Evolutionary conservation across 2,888 invertebrate genomes (phyloP), one percentile per base, ranked within the genome.

Genomic region (Hemistola chrysoprasaria): DNA sequence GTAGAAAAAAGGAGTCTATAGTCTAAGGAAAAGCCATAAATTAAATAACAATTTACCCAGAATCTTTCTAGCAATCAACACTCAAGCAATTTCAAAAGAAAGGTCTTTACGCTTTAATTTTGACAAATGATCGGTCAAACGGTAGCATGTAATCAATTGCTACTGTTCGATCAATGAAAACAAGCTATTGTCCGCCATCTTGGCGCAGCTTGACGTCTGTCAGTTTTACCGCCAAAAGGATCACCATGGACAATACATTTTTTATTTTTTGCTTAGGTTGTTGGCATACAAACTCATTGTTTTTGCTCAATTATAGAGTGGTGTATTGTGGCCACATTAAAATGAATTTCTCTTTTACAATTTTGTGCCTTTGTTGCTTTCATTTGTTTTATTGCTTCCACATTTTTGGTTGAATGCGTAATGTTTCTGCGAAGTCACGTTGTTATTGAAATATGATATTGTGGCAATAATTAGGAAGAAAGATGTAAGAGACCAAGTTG

Each of bases 301-400:
- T 71, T 82, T 85, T 85, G 85, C 83, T 83, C 86, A 85, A 86
- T 87, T 86, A 84, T 72, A 61, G 84, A 76, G 73, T 81, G 77
- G 64, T 56, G 56, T 62, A 68, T 23, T 78, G 77, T 78, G 71
- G 71, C 72, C 68, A 61, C 65, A 57, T 53, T 52, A 56, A 68
- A 56, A 35, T 46, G 58, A 78, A 77, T 83, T 85, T 85, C 81
- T 83, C 79, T 83, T 82, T 79, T 54, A 50, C 60, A 40, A 50
- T 53, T 54, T 34, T 50, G 49, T 59, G 48, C 55, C 9, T 65
- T 71, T n/a, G n/a, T n/a, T n/a, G n/a, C n/a, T n/a, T n/a, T n/a
- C n/a, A n/a, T n/a, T 45, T 65, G 67, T 67, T 82, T 82, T 84
- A 82, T 72, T 62, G 78, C 79, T 78, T 66, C 79, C 77, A 80